Conservation (phyloP, 2,797 vertebrate species). For the Molossus molossus region DNA sequence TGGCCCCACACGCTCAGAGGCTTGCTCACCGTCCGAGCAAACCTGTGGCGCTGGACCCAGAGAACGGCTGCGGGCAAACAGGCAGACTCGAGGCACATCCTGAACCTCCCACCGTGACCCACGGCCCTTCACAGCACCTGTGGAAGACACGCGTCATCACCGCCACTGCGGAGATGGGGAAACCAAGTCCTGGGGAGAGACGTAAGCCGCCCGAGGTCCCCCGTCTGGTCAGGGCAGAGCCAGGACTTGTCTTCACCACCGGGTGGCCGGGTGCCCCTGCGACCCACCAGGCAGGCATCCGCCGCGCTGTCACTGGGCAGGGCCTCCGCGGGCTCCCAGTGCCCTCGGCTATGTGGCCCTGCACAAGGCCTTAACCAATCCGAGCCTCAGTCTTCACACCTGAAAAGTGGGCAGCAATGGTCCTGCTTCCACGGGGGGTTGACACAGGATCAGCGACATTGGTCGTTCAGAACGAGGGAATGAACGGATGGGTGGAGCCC, state of each 20-base stretch:
- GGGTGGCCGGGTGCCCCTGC: too few species aligned
- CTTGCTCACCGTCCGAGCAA: background rate
- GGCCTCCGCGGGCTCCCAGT: too few species aligned
- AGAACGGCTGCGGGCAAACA: background rate
- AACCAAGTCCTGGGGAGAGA: background rate
- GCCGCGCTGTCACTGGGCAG: too few species aligned
- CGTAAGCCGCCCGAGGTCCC: background rate
- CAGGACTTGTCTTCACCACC: too few species aligned
- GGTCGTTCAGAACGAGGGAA: rapidly evolving
- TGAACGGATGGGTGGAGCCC: background rate
- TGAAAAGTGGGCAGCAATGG: background rate
- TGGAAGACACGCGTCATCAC: rapidly evolving
- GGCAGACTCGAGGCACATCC: background rate
- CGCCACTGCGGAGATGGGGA: background rate
- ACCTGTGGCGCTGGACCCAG: rapidly evolving
- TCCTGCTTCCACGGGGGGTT: background rate
- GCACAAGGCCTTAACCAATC: background rate
- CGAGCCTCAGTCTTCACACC: background rate
- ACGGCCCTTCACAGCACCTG: rapidly evolving
- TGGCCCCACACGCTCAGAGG: too few species aligned
- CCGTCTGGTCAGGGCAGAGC: background rate
- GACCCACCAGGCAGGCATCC: too few species aligned
- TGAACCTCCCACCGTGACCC: rapidly evolving
- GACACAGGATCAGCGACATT: rapidly evolving
- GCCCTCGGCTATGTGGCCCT: background rate